phyloP scores from a whole-genome alignment of 2,113 vertebrate species.

The Podarcis muralis region DNA sequence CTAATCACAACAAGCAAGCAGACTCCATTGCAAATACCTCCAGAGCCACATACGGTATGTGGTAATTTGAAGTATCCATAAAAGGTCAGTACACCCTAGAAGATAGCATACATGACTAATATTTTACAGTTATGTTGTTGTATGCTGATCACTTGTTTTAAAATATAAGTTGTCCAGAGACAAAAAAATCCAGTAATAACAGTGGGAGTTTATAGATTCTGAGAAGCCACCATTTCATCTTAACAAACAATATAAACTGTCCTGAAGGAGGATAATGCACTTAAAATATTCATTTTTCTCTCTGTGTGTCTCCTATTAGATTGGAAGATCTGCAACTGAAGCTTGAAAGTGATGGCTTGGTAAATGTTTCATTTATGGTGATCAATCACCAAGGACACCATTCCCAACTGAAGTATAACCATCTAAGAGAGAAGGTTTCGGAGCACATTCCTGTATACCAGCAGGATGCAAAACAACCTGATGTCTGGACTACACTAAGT shows the following conservation, averaged over 20 bases:
- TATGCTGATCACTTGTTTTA: too few species aligned
- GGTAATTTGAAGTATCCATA: background rate
- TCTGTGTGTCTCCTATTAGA: slow-evolving; percentile 66
- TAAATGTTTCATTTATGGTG: slow-evolving; percentile 84
- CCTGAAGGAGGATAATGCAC: background rate
- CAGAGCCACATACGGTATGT: background rate
- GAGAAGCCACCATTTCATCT: background rate
- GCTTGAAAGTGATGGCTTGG: slow-evolving; percentile 82
- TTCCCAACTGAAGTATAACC: slow-evolving; percentile 75
- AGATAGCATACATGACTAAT: background rate
- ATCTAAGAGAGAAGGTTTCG: slow-evolving; percentile 79
- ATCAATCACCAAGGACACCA: slow-evolving; percentile 85
- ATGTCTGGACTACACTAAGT: slow-evolving; percentile 86
- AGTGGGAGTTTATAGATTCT: background rate
- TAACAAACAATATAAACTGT: too few species aligned
- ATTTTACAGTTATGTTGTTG: too few species aligned
- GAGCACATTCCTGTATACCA: slow-evolving; percentile 85
- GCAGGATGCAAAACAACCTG: slow-evolving; percentile 79
- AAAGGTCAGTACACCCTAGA: background rate
- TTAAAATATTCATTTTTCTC: background rate
- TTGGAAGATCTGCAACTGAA: slow-evolving; percentile 86
- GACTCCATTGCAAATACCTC: background rate
- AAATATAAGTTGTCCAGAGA: too few species aligned
- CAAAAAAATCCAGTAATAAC: background rate
- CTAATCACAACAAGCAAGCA: background rate